Base-by-base conservation (phyloP, 2,888 invertebrate genomes). In the Esperia sulphurella region DNA sequence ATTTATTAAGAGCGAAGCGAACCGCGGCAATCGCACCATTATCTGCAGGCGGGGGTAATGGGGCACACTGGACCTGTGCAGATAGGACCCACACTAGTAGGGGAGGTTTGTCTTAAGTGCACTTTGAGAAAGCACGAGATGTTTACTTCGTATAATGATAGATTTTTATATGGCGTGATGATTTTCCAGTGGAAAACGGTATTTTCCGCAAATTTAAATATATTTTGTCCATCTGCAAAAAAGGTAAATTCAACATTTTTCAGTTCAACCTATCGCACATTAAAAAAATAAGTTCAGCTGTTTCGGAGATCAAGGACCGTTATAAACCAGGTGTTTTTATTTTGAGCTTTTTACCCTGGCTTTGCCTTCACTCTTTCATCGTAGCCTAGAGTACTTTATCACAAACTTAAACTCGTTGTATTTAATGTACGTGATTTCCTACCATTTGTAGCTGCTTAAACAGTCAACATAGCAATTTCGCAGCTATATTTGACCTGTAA, bases 21-120 rank as follows among this genome's bases (percentile, higher is more conserved):
- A 59, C 60, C 73, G 69, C 60, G 57, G 65, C 62, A 63, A 71
- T 66, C 63, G 66, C 44, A 52, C 68, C 68, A 75, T 79, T 79
- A 79, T 75, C 73, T 74, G 60, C 74, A 73, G 69, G 67, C 73
- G 59, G 59, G 70, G 76, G 71, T 72, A 80, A 80, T 79, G 79
- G 78, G 65, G 65, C 68, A 71, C n/a, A 44, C 35, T 12, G 37
- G 43, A 28, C 43, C 28, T n/a, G 37, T 30, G 35, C 41, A 7
- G 41, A 28, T 41, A 41, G 41, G 14, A 41, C n/a, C 14, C 37
- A n/a, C 10, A 4, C 0, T 21, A 21, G 3, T 21, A 21, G 30
- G 43, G 37, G 37, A 37, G 28, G 43, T 9, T 37, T 21, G 37
- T 28, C 28, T 44, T 44, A 44, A 44, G 37, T 44, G 43, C 12